A percentile compares a stretch with the other conserved stretches of the same genome.
Evolutionary conservation across 2,113 vertebrate genomes (phyloP).

Genomic region (Benitochromis conjunctus): DNA sequence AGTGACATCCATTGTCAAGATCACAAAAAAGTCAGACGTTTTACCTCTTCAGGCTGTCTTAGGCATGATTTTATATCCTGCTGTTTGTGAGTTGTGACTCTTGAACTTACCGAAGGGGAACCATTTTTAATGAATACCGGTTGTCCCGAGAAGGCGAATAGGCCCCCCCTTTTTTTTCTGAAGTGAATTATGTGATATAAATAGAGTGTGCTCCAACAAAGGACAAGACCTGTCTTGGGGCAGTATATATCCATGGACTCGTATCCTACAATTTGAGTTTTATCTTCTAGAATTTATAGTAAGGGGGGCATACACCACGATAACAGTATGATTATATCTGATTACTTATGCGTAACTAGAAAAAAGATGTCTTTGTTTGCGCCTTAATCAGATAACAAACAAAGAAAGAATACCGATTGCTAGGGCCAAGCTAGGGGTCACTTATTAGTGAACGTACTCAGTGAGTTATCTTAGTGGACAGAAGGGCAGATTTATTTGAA

Average conservation of each 20-base stretch:
- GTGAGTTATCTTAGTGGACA: neutral
- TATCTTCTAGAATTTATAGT: neutral
- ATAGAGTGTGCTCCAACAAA: neutral
- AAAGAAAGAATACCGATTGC: neutral
- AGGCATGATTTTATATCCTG: slow-evolving; percentile 23
- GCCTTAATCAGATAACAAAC: neutral
- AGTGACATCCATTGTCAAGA: slow-evolving; percentile 27
- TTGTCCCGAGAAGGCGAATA: neutral
- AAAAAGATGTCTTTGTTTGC: neutral
- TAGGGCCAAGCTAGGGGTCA: neutral
- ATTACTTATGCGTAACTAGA: neutral
- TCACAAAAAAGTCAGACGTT: slow-evolving; percentile 40
- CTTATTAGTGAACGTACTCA: neutral
- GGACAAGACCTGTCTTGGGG: neutral
- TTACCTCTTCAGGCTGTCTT: slow-evolving; percentile 13
- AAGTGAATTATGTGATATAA: slow-evolving; percentile 20
- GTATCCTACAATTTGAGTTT: neutral
- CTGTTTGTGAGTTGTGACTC: slow-evolving; percentile 40
- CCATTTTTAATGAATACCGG: slow-evolving; percentile 29
- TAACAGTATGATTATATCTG: neutral
- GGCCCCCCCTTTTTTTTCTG: accelerated
- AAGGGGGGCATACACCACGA: neutral
- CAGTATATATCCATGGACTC: neutral
- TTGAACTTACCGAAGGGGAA: slow-evolving; percentile 23
- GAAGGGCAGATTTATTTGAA: slow-evolving; percentile 12